These are phyloP conservation scores for Hypselothyrea guttata DNA, from an alignment of 2,888 invertebrate genomes.

Conservation along the genomic window DNA sequence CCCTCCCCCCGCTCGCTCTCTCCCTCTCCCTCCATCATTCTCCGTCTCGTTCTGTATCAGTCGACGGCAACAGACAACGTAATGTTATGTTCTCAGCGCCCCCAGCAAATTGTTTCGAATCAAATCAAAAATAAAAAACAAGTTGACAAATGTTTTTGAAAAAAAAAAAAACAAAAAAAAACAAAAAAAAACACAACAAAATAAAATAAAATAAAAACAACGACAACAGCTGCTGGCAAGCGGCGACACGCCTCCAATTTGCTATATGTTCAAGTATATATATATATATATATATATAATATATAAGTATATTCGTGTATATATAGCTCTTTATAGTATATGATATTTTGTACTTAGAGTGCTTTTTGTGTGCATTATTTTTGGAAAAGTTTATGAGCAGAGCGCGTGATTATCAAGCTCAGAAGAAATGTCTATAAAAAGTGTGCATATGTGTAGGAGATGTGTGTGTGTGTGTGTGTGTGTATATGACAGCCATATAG, in stretches of 20 bases:
- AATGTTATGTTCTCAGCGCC: constrained; percentile 14
- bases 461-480: constrained; percentile 3
- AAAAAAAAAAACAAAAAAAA: neutral
- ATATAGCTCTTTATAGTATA: neutral
- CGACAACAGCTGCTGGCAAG: constrained; percentile 31
- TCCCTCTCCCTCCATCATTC: neutral
- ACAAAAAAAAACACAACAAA: no score
- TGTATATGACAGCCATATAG: constrained; percentile 31
- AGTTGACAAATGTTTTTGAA: constrained; percentile 40
- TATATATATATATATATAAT: constrained; percentile 3
- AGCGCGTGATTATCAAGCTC: constrained; percentile 57
- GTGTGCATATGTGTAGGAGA: neutral
- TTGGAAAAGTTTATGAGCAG: constrained; percentile 49
- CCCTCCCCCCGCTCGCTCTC: neutral
- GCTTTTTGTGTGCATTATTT: constrained; percentile 37
- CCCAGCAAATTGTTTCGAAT: constrained; percentile 23
- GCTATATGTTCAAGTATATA: constrained; percentile 14
- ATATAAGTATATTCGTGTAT: no score
- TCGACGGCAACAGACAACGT: constrained; percentile 19
- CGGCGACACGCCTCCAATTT: constrained; percentile 57
- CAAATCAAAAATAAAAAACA: constrained; percentile 35
- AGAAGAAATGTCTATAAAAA: constrained; percentile 27
- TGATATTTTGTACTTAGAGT: constrained; percentile 20
- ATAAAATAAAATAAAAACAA: neutral
- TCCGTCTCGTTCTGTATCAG: constrained; percentile 8